phyloP scores from a whole-genome alignment of 2,113 vertebrate genomes.

The Petrocephalus microphthalmus region DNA sequence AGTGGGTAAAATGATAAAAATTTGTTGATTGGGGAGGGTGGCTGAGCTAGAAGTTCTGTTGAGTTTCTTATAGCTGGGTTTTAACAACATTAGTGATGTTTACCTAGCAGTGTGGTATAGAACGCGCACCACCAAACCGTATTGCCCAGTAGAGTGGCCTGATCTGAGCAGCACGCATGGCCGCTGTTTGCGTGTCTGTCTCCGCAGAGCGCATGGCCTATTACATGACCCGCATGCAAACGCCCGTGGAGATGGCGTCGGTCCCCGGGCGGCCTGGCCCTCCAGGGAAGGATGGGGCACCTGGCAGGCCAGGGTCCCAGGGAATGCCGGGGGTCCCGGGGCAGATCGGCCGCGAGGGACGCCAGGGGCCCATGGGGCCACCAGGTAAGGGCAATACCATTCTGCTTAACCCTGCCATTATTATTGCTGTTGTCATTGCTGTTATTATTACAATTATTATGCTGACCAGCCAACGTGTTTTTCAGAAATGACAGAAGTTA shows the following conservation, averaged over 20 bases:
- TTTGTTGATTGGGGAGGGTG: not conserved
- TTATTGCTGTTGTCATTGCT: not conserved
- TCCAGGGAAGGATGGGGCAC: constrained; percentile 79
- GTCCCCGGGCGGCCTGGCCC: constrained; percentile 80
- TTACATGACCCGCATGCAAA: constrained; percentile 83
- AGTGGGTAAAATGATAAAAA: not conserved
- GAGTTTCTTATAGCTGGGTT: not conserved
- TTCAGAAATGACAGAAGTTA: not conserved
- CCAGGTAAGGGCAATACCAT: constrained; percentile 57
- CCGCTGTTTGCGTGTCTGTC: not conserved
- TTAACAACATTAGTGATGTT: not conserved
- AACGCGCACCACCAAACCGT: not conserved
- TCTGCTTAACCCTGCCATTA: not conserved
- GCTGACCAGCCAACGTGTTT: not conserved
- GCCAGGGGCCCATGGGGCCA: constrained; percentile 71
- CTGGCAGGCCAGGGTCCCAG: constrained; percentile 67
- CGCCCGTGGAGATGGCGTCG: constrained; percentile 75
- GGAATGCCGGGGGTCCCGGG: constrained; percentile 78
- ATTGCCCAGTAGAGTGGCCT: not conserved
- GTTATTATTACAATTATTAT: not conserved
- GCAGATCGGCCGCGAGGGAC: constrained; percentile 84
- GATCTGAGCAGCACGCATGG: not conserved
- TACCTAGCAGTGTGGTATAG: not conserved
- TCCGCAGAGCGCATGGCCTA: constrained; percentile 86
- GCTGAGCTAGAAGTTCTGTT: not conserved